Evolutionary conservation across 2,113 vertebrate species (phyloP), one percentile per base, ranked within the genome.

Genomic region (Progne subis): DNA sequence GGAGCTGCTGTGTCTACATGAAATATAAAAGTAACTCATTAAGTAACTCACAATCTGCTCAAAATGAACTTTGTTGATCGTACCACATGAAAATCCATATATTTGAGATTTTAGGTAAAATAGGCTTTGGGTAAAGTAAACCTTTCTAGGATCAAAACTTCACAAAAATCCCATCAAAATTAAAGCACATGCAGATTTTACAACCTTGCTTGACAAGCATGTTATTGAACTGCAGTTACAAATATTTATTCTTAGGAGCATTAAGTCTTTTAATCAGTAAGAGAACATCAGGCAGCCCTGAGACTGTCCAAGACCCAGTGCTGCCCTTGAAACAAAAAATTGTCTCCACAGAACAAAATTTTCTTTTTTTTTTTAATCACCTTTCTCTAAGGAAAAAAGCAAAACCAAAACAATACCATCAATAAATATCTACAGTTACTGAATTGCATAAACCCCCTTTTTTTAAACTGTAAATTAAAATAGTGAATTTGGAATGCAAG

Each of bases 381-480:
- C 6, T 55, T 47, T 79, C 25, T 46, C 7, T 28, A 55, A 12
- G 5, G 16, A 8, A 52, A 52, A 50, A 34, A 31, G 10, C 21
- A 5, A 32, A 47, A 5, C 37, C 23, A 49, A 70, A 52, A 7
- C 14, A 21, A 52, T 32, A 5, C 8, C 5, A 10, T 29, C 28
- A 55, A 5, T 55, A 47, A 53, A 39, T n/a, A 41, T 7, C 41
- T 29, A 15, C 3, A n/a, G 15, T 13, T 70, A 55, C 16, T 47
- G 18, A 41, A 19, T 19, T 70, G 23, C 8, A 1, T n/a, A 55
- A 41, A 78, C 1, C 0, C n/a, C 7, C 2, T 0, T 8, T 16
- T 53, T 18, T 64, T 26, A 9, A 37, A 26, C 39, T 61, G 23
- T 39, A 47, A 69, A 70, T 47, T n/a, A 29, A 61, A 46, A 69